Conservation (phyloP, 2,888 invertebrate species). For the Cryptocephalus moraei region DNA sequence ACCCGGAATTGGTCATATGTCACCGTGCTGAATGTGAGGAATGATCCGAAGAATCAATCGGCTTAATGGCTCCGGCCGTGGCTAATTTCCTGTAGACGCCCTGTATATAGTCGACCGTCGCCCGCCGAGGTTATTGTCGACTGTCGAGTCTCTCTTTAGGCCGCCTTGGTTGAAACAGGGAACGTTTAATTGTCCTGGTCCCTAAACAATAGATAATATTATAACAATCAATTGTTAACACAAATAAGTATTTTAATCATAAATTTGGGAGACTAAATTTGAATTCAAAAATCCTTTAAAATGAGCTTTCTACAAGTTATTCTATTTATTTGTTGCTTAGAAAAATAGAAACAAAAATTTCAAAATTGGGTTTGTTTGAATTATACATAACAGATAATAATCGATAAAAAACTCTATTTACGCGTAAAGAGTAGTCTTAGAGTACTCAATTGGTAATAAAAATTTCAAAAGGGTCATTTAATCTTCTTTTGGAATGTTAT, state of each 20-base stretch:
- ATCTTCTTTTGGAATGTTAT: too few relatives aligned
- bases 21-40: constrained; percentile 27
- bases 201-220: constrained; percentile 3
- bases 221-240: background rate
- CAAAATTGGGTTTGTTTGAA: too few relatives aligned
- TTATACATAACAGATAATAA: too few relatives aligned
- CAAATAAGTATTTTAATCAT: background rate
- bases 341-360: too few relatives aligned
- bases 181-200: constrained; percentile 18
- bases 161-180: constrained; percentile 20
- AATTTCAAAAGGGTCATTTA: too few relatives aligned
- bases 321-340: too few relatives aligned
- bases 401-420: too few relatives aligned
- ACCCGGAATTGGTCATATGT: constrained; percentile 14
- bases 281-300: too few relatives aligned
- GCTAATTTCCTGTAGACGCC: constrained; percentile 14
- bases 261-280: too few relatives aligned
- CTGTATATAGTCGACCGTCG: constrained; percentile 13
- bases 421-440: too few relatives aligned
- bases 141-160: constrained; percentile 30
- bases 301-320: too few relatives aligned
- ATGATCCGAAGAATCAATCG: constrained; percentile 28
- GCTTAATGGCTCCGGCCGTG: constrained; percentile 15
- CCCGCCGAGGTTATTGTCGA: constrained; percentile 30
- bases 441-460: too few relatives aligned